Percentiles rank a stretch among this genome's conserved stretches.
Evolutionary conservation across 1,140 invertebrate genomes (phyloP).

Genomic region (Atta cephalotes): DNA sequence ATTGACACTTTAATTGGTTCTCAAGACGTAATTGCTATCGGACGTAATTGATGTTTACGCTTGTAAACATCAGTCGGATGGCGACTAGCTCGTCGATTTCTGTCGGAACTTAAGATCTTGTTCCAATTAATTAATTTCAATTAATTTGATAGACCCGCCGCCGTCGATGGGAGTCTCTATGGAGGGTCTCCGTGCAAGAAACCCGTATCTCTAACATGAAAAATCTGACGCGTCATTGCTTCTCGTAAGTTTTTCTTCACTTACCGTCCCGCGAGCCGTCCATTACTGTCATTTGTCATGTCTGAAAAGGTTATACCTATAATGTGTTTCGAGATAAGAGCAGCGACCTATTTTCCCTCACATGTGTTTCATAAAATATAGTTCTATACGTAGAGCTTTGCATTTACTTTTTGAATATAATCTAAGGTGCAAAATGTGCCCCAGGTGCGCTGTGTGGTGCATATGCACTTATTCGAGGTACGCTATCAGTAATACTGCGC

Average conservation of each 20-base stretch:
- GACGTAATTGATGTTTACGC: constrained; percentile 45
- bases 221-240: constrained; percentile 44
- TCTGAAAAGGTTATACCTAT: constrained; percentile 55
- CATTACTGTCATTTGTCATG: constrained; percentile 60
- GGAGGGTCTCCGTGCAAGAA: neutral
- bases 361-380: constrained; percentile 53
- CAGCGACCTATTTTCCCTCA: constrained; percentile 40
- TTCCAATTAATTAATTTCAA: constrained; percentile 47
- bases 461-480: constrained; percentile 56
- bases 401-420: constrained; percentile 63
- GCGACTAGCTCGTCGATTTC: constrained; percentile 15
- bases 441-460: constrained; percentile 53
- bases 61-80: constrained; percentile 30
- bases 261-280: constrained; percentile 40
- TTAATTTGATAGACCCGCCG: constrained; percentile 36
- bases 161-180: neutral
- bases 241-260: constrained; percentile 33
- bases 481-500: constrained; percentile 58
- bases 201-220: constrained; percentile 21
- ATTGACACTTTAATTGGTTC: constrained; percentile 60
- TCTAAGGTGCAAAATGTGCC: constrained; percentile 63
- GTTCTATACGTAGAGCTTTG: constrained; percentile 37
- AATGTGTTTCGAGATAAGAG: constrained; percentile 57
- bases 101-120: constrained; percentile 15
- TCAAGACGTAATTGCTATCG: constrained; percentile 1